phyloP scores from a whole-genome alignment of 1,140 invertebrate genomes.

The Zaprionus ghesquierei region DNA sequence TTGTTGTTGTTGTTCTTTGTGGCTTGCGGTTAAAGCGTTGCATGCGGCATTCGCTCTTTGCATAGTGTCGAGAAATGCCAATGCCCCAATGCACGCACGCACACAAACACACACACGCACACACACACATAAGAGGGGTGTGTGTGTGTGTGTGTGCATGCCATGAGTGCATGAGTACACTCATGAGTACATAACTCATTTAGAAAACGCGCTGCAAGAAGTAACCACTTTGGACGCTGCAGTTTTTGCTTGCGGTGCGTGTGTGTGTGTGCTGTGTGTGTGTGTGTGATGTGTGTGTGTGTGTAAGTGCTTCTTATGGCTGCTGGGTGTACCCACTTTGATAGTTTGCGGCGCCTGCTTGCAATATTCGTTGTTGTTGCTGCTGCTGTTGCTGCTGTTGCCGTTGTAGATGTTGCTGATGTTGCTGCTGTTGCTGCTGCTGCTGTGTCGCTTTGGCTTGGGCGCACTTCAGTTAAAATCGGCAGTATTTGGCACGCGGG shows the following conservation, averaged over 20 bases:
- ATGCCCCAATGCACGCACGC: slow-evolving; percentile 40
- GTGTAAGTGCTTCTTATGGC: neutral
- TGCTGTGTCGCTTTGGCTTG: slow-evolving; percentile 42
- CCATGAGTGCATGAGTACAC: slow-evolving; percentile 5
- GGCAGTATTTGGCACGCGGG: slow-evolving; percentile 73
- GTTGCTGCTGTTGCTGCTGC: slow-evolving; percentile 35
- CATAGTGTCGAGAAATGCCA: slow-evolving; percentile 39
- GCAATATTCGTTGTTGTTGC: slow-evolving; percentile 56
- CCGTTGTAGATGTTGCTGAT: slow-evolving; percentile 26
- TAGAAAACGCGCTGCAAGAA: slow-evolving; percentile 45
- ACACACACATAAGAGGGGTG: neutral
- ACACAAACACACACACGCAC: neutral
- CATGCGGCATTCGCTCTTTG: slow-evolving; percentile 29
- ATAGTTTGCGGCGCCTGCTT: slow-evolving; percentile 59
- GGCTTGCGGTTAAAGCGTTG: slow-evolving; percentile 28
- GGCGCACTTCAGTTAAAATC: slow-evolving; percentile 53
- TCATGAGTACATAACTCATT: slow-evolving; percentile 62
- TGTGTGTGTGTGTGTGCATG: neutral
- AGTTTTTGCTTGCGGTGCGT: slow-evolving; percentile 1
- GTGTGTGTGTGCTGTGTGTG: neutral
- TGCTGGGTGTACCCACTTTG: slow-evolving; percentile 59
- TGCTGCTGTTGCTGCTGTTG: slow-evolving; percentile 17
- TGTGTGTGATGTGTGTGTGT: neutral
- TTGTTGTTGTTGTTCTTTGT: slow-evolving; percentile 24
- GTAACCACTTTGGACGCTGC: neutral